Evolutionary conservation across 1,140 invertebrate species (phyloP).

Genomic region (Anastrepha obliqua): DNA sequence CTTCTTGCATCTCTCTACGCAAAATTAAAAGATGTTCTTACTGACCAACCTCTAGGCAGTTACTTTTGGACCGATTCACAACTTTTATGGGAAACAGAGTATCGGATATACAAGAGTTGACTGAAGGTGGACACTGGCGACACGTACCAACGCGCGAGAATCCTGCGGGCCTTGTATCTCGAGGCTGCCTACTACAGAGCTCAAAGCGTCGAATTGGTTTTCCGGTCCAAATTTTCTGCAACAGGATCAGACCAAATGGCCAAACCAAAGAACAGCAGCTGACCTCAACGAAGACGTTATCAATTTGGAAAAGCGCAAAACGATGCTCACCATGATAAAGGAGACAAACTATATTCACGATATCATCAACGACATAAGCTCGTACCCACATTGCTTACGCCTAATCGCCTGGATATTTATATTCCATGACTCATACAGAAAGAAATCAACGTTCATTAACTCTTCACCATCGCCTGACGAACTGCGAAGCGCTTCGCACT

Average conservation of each 20-base stretch:
- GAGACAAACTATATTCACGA: neutral
- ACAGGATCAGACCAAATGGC: neutral
- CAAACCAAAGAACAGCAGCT: neutral
- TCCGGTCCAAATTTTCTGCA: neutral
- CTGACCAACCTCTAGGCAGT: neutral
- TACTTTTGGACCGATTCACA: neutral
- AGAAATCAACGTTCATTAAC: too few species aligned
- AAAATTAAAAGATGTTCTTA: neutral
- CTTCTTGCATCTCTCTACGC: neutral
- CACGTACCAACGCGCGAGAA: conserved; percentile 64
- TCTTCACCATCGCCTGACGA: too few species aligned
- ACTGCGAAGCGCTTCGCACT: too few species aligned
- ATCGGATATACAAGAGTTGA: conserved; percentile 63
- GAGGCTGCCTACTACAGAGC: conserved; percentile 17
- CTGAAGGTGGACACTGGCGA: conserved; percentile 61
- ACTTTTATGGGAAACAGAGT: conserved; percentile 71
- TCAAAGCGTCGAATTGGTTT: conserved; percentile 21
- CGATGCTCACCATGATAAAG: neutral
- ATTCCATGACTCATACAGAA: too few species aligned
- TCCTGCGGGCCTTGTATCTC: conserved; percentile 63
- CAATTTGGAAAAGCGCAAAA: conserved; percentile 13
- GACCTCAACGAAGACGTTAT: conserved; percentile 2
- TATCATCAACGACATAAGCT: neutral
- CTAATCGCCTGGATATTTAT: too few species aligned
- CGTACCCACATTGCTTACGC: neutral